Evolutionary conservation across 2,888 invertebrate species (phyloP).

Genomic region (Aphidius colemani): DNA sequence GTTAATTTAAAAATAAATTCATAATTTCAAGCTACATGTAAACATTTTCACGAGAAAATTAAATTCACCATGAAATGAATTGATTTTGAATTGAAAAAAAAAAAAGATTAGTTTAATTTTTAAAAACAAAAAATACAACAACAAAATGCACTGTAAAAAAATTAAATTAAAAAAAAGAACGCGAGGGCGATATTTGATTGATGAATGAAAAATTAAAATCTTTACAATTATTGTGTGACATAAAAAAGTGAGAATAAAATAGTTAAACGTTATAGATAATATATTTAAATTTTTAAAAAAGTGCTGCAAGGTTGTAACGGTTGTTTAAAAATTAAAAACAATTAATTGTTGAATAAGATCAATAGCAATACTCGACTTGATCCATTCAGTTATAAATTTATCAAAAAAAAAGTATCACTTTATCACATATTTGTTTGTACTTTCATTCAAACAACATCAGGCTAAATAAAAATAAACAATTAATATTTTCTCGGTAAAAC

Average conservation of each 20-base stretch:
- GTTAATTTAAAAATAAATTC: slow-evolving; percentile 24
- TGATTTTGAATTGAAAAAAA: too few species aligned
- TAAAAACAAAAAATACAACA: background rate
- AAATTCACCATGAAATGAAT: too few species aligned
- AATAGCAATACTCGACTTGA: slow-evolving; percentile 48
- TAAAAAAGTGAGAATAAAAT: slow-evolving; percentile 32
- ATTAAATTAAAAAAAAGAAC: slow-evolving; percentile 29
- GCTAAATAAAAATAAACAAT: slow-evolving; percentile 1
- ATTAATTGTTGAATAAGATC: slow-evolving; percentile 28
- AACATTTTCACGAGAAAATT: too few species aligned
- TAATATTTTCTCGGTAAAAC: slow-evolving; percentile 4
- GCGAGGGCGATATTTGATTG: slow-evolving; percentile 29
- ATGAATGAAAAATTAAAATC: too few species aligned
- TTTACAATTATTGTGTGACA: slow-evolving; percentile 25
- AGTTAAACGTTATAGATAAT: slow-evolving; percentile 21
- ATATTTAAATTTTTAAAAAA: slow-evolving; percentile 1
- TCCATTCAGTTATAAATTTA: slow-evolving; percentile 46
- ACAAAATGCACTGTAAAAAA: slow-evolving; percentile 7
- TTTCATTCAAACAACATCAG: background rate
- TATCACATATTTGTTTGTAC: slow-evolving; percentile 20
- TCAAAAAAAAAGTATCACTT: slow-evolving; percentile 35
- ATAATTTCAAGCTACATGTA: slow-evolving; percentile 15
- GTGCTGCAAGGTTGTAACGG: slow-evolving; percentile 26
- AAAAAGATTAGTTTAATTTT: slow-evolving; percentile 5
- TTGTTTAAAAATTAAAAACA: slow-evolving; percentile 27